Percentiles rank a stretch among this genome's conserved stretches.
These are phyloP conservation scores for Protodeltote pygarga DNA, from an alignment of 2,888 invertebrate genomes.

Conservation along the genomic window DNA sequence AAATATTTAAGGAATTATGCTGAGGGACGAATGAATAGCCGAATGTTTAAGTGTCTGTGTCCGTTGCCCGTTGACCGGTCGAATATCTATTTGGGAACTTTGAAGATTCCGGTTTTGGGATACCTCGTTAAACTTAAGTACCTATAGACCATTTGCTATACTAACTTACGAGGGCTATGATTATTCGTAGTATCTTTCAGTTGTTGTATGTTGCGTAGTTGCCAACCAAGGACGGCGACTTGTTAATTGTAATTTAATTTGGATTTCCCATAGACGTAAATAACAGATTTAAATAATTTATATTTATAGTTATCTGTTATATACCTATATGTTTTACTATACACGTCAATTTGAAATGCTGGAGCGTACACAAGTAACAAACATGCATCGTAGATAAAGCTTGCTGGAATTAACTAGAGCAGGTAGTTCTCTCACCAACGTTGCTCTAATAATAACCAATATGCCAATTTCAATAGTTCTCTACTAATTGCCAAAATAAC, in stretches of 20 bases:
- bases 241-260: conserved; percentile 39
- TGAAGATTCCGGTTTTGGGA: conserved; percentile 24
- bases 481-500: no score
- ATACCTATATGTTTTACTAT: conserved; percentile 17
- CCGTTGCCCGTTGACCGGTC: conserved; percentile 12
- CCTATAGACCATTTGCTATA: no score
- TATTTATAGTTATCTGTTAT: conserved; percentile 26
- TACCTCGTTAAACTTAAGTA: conserved; percentile 20
- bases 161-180: conserved; percentile 19
- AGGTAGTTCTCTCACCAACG: no score
- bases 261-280: conserved; percentile 49
- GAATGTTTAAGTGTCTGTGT: not conserved
- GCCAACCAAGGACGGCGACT: conserved; percentile 38
- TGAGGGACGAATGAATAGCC: not conserved
- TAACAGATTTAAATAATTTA: conserved; percentile 41
- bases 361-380: not conserved
- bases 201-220: conserved; percentile 6
- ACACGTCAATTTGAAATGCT: conserved; percentile 23
- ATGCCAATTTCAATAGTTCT: no score
- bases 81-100: conserved; percentile 27
- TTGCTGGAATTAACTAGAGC: not conserved
- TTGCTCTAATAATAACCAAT: no score
- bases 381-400: not conserved
- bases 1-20: not conserved
- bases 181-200: conserved; percentile 14